Evolutionary conservation across 2,797 vertebrate genomes (phyloP), one percentile per base, ranked within the genome.

Genomic region (Cyprinodon diabolis): DNA sequence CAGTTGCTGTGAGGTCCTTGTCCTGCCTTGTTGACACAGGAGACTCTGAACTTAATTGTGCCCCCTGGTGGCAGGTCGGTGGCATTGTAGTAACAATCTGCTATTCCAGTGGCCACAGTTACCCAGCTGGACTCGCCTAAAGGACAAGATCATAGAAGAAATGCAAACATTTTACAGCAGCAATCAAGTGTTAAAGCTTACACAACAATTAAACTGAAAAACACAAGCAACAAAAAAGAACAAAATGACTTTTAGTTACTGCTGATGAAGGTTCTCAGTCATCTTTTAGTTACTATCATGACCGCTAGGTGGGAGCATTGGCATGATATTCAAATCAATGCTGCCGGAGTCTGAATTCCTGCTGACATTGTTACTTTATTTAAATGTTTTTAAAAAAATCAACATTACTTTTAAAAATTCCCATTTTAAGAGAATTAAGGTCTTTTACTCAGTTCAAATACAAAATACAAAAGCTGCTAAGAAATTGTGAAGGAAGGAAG

Each of bases 81-180:
- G 77, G 96, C 96, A 0, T 99, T 99, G 93, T 95, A 98, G 93
- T 97, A 99, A 88, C 97, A 98, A 89, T 98, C 97, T 0, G 75
- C 48, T 2, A 99, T 94, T 66, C 96, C 95, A 0, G 95, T 94
- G 67, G 92, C 95, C n/a, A 97, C 86, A 0, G 93, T 94, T 72
- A 95, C 88, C 97, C 98, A 99, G 45, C 91, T 91, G 0, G 89
- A 93, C n/a, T 96, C 96, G 51, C 96, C 98, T 99, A 86, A 21
- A 84, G 51, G 67, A 68, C 13, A 51, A 35, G 8, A 70, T 3
- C 82, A 37, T 55, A 15, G 7, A 8, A 10, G 19, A 43, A 40
- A 63, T 30, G 23, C 14, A 14, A 5, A 21, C 2, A 54, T 15
- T 3, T 10, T 40, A 15, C 15, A 67, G 2, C 13, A 49, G 8